Base-by-base conservation (phyloP, 2,113 vertebrate species). In the Butorides virescens region DNA sequence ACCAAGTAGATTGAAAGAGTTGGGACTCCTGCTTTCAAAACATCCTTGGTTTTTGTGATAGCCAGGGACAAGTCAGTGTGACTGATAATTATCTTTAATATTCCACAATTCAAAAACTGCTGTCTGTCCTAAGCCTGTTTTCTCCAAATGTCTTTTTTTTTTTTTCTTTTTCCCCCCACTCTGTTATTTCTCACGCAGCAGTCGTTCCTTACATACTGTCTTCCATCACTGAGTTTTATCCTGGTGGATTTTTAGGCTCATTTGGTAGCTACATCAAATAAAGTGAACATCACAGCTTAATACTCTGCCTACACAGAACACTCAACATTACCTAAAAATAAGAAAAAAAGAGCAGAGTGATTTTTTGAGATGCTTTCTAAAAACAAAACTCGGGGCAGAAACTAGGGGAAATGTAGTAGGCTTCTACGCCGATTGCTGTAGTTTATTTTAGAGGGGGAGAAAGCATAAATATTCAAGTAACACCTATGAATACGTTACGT, bases 401-500 rank as follows among this genome's bases (percentile, higher is more conserved):
- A 46, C 22, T 8, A 17, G 7, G 29, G 39, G 11, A 46, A 47
- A 25, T 8, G 17, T 9, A 66, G 15, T 25, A 49, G n/a, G 10
- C 10, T 32, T 42, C 36, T 52, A 20, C 3, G 6, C 6, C 22
- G 22, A 18, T 42, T 62, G 16, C 52, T 42, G 6, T 30, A 55
- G 25, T 61, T 82, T 63, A 42, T 47, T 81, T 84, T 26, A 52
- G 44, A 50, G 36, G 12, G 10, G 19, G 18, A n/a, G 10, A 52
- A 58, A 32, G 15, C 17, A 18, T 4, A 55, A 71, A 44, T 29
- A 65, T 1, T 73, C 0, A 0, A 32, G 16, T 58, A 71, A 55
- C n/a, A 25, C 4, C 34, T 62, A 2, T 5, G 6, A 62, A 25
- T 44, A 61, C 2, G 0, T 30, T 6, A 15, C 3, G 4, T 16